phyloP scores from a whole-genome alignment of 1,140 invertebrate species.

The Coenobita brevimanus region DNA sequence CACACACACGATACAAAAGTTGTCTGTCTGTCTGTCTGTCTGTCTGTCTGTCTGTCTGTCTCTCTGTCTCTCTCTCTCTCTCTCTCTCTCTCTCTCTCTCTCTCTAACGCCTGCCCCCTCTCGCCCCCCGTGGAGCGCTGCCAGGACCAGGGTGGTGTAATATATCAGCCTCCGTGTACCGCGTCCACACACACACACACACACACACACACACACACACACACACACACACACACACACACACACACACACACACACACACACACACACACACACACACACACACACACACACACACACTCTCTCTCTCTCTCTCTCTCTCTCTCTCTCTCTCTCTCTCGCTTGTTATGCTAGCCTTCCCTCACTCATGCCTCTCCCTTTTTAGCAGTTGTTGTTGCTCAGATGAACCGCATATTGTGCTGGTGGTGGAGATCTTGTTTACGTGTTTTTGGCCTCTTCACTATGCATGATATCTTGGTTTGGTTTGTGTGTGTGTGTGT shows the following conservation, averaged over 20 bases:
- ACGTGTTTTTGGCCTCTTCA: too few species aligned
- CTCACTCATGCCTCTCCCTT: not conserved
- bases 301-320: not conserved
- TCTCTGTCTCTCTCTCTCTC: conserved; percentile 10
- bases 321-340: not conserved
- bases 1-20: too few species aligned
- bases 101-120: too few species aligned
- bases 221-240: not conserved
- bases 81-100: not conserved
- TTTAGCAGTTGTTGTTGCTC: not conserved
- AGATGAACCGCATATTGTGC: too few species aligned
- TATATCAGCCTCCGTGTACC: too few species aligned
- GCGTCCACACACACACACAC: too few species aligned
- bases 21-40: not conserved
- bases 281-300: not conserved
- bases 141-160: too few species aligned
- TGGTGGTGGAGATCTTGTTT: too few species aligned
- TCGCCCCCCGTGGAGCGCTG: too few species aligned
- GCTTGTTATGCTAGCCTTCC: not conserved
- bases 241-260: conserved; percentile 5
- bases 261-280: not conserved
- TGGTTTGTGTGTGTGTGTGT: too few species aligned
- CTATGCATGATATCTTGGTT: not conserved
- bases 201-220: not conserved
- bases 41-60: not conserved